These are phyloP conservation scores for Semicossyphus pulcher DNA, from an alignment of 2,113 vertebrate genomes.

Conservation along the genomic window DNA sequence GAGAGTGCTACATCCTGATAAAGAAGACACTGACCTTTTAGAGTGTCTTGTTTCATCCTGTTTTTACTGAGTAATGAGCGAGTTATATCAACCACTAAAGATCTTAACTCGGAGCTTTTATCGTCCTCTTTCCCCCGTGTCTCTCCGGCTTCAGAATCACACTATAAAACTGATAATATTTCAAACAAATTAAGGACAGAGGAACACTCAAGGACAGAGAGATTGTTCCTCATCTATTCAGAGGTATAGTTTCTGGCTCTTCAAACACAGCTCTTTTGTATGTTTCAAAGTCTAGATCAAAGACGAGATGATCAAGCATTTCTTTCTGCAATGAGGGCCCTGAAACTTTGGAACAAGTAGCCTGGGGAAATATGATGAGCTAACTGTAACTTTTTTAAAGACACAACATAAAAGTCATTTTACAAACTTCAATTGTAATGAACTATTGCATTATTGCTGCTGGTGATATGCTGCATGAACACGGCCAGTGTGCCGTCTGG, in stretches of 20 bases:
- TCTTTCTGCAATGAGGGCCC: conserved; percentile 24
- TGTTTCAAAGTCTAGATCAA: conserved; percentile 59
- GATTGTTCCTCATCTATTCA: conserved; percentile 5
- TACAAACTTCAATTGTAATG: conserved; percentile 3
- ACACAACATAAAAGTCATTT: conserved; percentile 41
- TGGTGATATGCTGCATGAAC: neutral
- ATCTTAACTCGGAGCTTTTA: neutral
- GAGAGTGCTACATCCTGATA: too few species aligned
- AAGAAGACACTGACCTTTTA: too few species aligned
- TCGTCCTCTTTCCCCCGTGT: neutral
- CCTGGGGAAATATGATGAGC: conserved; percentile 50
- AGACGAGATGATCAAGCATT: conserved; percentile 61
- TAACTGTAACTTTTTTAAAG: conserved; percentile 46
- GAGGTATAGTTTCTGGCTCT: conserved; percentile 16
- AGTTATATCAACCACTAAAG: too few species aligned
- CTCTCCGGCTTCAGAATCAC: neutral
- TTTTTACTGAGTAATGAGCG: neutral
- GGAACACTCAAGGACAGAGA: neutral
- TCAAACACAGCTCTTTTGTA: conserved; percentile 42
- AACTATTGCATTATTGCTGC: neutral
- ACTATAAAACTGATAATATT: neutral
- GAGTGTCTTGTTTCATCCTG: neutral
- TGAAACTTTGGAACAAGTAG: conserved; percentile 45
- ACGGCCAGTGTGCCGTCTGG: too few species aligned
- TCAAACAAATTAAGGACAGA: conserved; percentile 17